Evolutionary conservation across 2,888 invertebrate species (phyloP), one percentile per base, ranked within the genome.

Genomic region (Cheilosia pagana): DNA sequence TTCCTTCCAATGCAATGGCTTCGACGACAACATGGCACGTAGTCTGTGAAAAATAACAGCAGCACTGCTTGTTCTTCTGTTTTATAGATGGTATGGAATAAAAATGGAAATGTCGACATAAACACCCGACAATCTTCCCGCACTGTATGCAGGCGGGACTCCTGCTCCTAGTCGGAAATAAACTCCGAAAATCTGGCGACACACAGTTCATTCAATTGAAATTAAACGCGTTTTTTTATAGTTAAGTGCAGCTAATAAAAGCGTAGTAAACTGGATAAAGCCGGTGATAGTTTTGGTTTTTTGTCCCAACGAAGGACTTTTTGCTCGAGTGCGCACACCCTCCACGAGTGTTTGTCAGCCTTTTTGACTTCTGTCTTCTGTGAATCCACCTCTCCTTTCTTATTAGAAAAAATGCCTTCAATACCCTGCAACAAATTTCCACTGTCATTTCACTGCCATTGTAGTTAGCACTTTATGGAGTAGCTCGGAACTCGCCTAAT

Each of bases 141-240:
- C n/a, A 68, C 55, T 12, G 31, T 35, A 28, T 48, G 39, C 41
- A 43, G 35, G 25, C 25, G 31, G 19, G 19, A 7, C 6, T 23
- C 3, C n/a, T 31, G 3, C 6, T 23, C 3, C n/a, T 31, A 8
- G 14, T 1, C 31, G 45, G 28, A 63, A n/a, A 35, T 12, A 19
- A 28, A 35, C 39, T 71, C 41, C 41, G 62, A 35, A 62, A 72
- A 72, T 72, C 72, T 72, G 72, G 62, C 72, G 72, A 72, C 62
- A 72, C 52, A 60, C 62, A 72, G 72, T 72, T 72, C 72, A 72
- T 72, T 72, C 62, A 72, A 72, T 72, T 72, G 60, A 72, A 62
- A 72, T 72, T 41, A 62, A 62, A 62, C 43, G 52, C 72, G 52
- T 59, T 60, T 50, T 41, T 43, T 60, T 60, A 52, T 52, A 28